Conservation (phyloP, 2,888 invertebrate species). For the Andrena bicolor region DNA sequence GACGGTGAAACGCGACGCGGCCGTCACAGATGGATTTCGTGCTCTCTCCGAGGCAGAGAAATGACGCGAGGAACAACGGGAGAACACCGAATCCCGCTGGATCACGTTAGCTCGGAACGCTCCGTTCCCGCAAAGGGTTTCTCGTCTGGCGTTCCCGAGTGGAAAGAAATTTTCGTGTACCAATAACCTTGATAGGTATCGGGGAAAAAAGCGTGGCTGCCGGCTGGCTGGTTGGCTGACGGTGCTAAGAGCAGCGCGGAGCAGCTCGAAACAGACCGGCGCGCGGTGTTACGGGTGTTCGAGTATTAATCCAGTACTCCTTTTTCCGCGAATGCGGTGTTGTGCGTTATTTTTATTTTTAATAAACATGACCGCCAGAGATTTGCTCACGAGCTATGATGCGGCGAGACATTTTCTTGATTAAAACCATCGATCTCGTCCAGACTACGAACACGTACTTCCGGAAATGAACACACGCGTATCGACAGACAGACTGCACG, state of each 20-base stretch:
- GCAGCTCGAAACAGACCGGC: slow-evolving; percentile 14
- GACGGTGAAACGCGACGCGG: background rate
- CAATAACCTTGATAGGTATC: slow-evolving; percentile 66
- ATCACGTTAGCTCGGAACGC: background rate
- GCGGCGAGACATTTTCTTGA: slow-evolving; percentile 79
- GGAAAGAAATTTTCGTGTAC: slow-evolving; percentile 62
- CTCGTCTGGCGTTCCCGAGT: background rate
- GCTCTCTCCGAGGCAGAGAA: no score
- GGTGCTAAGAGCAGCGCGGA: slow-evolving; percentile 39
- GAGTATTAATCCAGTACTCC: slow-evolving; percentile 61
- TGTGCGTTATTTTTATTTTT: slow-evolving; percentile 67
- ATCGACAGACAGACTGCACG: background rate
- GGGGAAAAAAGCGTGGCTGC: slow-evolving; percentile 34
- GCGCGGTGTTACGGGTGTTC: slow-evolving; percentile 39
- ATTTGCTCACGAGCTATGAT: slow-evolving; percentile 71
- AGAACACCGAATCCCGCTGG: slow-evolving; percentile 38
- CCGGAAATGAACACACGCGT: slow-evolving; percentile 21
- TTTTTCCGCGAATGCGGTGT: slow-evolving; percentile 39
- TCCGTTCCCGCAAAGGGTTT: slow-evolving; percentile 6
- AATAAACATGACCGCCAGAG: slow-evolving; percentile 73
- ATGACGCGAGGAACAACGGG: background rate
- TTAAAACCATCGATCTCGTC: slow-evolving; percentile 80
- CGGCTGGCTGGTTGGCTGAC: slow-evolving; percentile 11
- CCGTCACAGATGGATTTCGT: slow-evolving; percentile 1
- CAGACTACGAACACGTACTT: slow-evolving; percentile 66